Base-by-base conservation (phyloP, 1,140 invertebrate genomes). In the Rhopalosiphum padi region DNA sequence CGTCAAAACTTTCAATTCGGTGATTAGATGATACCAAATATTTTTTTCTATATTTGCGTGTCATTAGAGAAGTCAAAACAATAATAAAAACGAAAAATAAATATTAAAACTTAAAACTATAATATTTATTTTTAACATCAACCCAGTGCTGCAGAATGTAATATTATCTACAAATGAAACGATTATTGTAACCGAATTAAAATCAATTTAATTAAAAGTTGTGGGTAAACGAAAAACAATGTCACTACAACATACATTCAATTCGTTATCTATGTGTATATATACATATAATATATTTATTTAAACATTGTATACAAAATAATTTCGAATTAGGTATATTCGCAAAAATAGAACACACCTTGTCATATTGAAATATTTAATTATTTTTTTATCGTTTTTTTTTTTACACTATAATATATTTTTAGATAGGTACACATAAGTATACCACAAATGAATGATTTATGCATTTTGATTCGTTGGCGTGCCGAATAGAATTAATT, bases 331-430 rank as follows among this genome's bases (percentile, higher is more conserved):
- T 88, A 88, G 86, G 86, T 88, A 88, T 88, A 88, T 51, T 51
- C 6, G 25, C 86, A n/a, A 88, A 88, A 88, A 88, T 30, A 87
- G 46, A 88, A 88, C 30, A 46, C 43, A 51, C 30, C 30, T 51
- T 25, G 87, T 55, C 87, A 55, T n/a, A 77, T 77, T 77, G 60
- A n/a, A 77, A 37, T 53, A 86, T 86, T 51, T 53, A 89, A 55
- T 55, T 89, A 89, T 85, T 87, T 85, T 87, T 87, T 51, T 86
- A 87, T 86, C 85, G 25, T 5, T 87, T 46, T 88, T 48, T 53
- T 11, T 41, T 55, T 11, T 6, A 88, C n/a, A 30, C n/a, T 35
- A 22, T 35, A 87, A 48, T 18, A 89, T 21, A 53, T 46, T 51
- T 37, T 37, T 35, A 35, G 4, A 18, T 53, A 46, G 37, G n/a